Percentiles rank a stretch among this genome's conserved stretches.
Conservation (phyloP, 1,140 invertebrate species). For the Cherax quadricarinatus region DNA sequence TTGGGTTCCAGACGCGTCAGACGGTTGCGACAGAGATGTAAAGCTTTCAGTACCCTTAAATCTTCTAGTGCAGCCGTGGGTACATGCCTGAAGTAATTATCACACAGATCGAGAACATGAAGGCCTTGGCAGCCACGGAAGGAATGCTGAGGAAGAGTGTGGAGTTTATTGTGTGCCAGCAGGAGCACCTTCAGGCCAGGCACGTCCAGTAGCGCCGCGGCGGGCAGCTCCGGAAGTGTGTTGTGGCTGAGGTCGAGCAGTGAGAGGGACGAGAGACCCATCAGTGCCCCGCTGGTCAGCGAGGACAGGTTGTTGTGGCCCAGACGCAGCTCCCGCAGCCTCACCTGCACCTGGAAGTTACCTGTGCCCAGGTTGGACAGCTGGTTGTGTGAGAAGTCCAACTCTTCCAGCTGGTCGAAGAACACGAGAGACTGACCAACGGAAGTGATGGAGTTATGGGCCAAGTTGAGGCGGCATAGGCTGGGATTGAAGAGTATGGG, state of each 20-base stretch:
- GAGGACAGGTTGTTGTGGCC: conserved; percentile 69
- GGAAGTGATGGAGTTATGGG: conserved; percentile 84
- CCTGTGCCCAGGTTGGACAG: conserved; percentile 83
- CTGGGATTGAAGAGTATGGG: conserved; percentile 90
- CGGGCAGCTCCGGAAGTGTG: conserved; percentile 47
- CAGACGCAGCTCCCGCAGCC: conserved; percentile 73
- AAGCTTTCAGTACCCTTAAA: conserved; percentile 20
- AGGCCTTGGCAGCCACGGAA: conserved; percentile 54
- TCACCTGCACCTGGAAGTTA: conserved; percentile 87
- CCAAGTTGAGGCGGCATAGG: conserved; percentile 87
- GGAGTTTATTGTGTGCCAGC: conserved; percentile 66
- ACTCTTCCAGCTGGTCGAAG: conserved; percentile 75
- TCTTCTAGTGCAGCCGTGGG: conserved; percentile 55
- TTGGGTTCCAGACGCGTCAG: conserved; percentile 60
- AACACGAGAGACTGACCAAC: conserved; percentile 74
- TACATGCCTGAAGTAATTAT: conserved; percentile 68
- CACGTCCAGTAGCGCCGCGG: conserved; percentile 47
- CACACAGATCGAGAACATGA: conserved; percentile 69
- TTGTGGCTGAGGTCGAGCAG: conserved; percentile 69
- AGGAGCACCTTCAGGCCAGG: conserved; percentile 53
- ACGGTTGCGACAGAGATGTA: conserved; percentile 69
- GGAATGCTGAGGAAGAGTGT: conserved; percentile 57
- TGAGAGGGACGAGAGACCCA: conserved; percentile 52
- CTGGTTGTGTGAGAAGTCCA: conserved; percentile 76
- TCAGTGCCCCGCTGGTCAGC: conserved; percentile 36